Base-by-base conservation (phyloP, 2,888 invertebrate genomes). In the Crossocerus cetratus region DNA sequence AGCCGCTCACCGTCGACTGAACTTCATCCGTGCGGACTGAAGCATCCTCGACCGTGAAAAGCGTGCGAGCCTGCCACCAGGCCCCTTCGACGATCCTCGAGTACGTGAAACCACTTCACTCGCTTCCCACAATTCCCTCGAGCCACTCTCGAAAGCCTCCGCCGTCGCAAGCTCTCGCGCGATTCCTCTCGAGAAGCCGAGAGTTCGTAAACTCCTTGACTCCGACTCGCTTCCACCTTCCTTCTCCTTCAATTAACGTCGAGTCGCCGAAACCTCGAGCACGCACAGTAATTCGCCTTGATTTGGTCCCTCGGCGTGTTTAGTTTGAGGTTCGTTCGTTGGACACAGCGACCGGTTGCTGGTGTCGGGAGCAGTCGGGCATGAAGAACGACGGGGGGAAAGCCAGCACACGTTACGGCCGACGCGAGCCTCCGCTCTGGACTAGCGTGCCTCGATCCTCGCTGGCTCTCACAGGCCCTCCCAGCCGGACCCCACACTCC, bases 371-470 rank as follows among this genome's bases (percentile, higher is more conserved):
- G 53, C 71, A 59, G 67, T 73, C 71, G 70, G 68, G 76, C 68
- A 69, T 70, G 65, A 42, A 65, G 44, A 54, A 49, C 20, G 54
- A 21, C 75, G 53, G 54, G 20, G 74, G 53, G 72, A 67, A 72
- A 65, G 69, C 65, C 53, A 42, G 73, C 75, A 72, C 81, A 83
- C 83, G 82, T 73, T 75, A 76, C 82, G 84, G 77, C 82, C 84
- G 84, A 87, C 89, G 86, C 87, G 86, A 87, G 83, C 79, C 85
- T 86, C 88, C 85, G 86, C 86, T 89, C 89, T 89, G 85, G 65
- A 68, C 71, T 72, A 49, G 49, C 49, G 16, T 16, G 14, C 45
- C 57, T 60, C 63, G 68, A 68, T 65, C 56, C 65, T 49, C 16
- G 57, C 11, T 44, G 58, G 49, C 22, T 49, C 49, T 49, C 32